These are phyloP conservation scores for Macrophya alboannulata DNA, from an alignment of 2,888 invertebrate genomes.

Conservation along the genomic window DNA sequence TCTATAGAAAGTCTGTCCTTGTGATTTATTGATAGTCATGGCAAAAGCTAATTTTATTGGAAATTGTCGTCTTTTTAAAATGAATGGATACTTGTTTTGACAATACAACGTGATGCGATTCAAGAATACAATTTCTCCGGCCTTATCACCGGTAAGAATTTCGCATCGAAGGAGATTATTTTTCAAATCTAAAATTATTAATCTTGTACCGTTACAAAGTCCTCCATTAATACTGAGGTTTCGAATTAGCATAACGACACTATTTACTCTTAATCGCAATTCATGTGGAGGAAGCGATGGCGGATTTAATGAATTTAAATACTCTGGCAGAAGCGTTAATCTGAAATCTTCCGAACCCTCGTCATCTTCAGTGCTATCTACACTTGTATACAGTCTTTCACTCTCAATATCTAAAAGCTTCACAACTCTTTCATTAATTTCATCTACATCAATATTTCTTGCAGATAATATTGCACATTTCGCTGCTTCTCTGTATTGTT, in stretches of 20 bases:
- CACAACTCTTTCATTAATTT: conserved; percentile 62
- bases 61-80: conserved; percentile 62
- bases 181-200: conserved; percentile 60
- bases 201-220: conserved; percentile 64
- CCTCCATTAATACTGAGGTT: conserved; percentile 62
- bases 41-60: conserved; percentile 63
- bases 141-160: conserved; percentile 63
- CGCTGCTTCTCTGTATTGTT: conserved; percentile 58
- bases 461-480: conserved; percentile 62
- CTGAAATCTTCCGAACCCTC: conserved; percentile 53
- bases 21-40: conserved; percentile 64
- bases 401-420: conserved; percentile 58
- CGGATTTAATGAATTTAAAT: conserved; percentile 60
- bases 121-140: conserved; percentile 58
- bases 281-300: conserved; percentile 60
- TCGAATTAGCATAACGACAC: conserved; percentile 63
- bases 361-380: conserved; percentile 59
- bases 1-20: conserved; percentile 61
- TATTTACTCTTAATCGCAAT: conserved; percentile 60
- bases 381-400: conserved; percentile 58
- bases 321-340: conserved; percentile 60
- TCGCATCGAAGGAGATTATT: conserved; percentile 61
- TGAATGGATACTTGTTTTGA: conserved; percentile 61
- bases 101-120: conserved; percentile 60
- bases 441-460: conserved; percentile 63